Evolutionary conservation across 2,888 invertebrate genomes (phyloP), one percentile per base, ranked within the genome.

Genomic region (Halocaridina rubra): DNA sequence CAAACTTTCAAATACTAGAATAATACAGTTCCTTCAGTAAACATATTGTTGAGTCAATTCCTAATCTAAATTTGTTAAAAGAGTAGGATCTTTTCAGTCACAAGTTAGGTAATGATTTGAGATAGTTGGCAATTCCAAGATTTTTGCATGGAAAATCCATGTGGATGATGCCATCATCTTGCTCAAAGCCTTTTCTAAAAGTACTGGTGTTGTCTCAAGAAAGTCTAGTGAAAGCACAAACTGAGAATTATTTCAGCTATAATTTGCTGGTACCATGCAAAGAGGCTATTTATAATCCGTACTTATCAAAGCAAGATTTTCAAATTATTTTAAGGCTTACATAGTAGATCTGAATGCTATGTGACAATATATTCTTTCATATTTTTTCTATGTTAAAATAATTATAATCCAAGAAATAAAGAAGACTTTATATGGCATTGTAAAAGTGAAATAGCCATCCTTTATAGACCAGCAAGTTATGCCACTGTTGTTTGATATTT

Each of bases 201-300:
- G 53, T 53, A 53, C 53, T 53, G 64, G 67, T 78, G 67, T 78
- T 78, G 69, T 78, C 72, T 80, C 72, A 80, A 80, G 57, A 57
- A 59, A 33, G 39, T 80, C 57, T 57, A 72, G 72, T 39, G 30
- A 72, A 72, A 80, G 80, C 80, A 80, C 80, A 80, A 80, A 80
- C 24, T 80, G 33, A 72, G 53, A 59, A 59, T 46, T 74, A 72
- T n/a, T n/a, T 59, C 32, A 59, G 80, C 16, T 46, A 53, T 30
- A 24, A 32, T 80, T 61, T 72, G 61, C 33, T 72, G 80, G 72
- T 72, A 53, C 22, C 59, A 80, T 72, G 33, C 27, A 30, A 72
- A 57, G 69, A 22, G 39, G n/a, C n/a, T n/a, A n/a, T n/a, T 19
- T 3, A 5, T 5, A 57, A 2, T 7, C 19, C 4, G 57, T 19